Evolutionary conservation across 2,113 vertebrate genomes (phyloP).

Genomic region (Onychostoma macrolepis): DNA sequence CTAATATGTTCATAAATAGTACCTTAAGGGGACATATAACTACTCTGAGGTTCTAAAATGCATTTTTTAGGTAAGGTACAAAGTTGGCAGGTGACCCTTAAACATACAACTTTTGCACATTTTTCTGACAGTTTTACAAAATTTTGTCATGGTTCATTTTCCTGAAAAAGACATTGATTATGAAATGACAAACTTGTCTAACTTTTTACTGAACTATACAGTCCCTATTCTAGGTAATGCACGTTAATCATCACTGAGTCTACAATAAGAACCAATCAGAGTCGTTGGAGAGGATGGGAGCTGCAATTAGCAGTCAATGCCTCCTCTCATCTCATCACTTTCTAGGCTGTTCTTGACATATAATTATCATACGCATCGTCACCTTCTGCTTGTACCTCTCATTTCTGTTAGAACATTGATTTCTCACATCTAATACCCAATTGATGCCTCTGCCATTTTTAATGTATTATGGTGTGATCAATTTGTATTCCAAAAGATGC

Average conservation of each 20-base stretch:
- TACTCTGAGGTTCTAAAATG: not conserved
- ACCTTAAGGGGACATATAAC: not conserved
- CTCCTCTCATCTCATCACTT: not conserved
- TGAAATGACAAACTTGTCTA: not conserved
- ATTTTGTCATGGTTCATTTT: not conserved
- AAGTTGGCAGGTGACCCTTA: not conserved
- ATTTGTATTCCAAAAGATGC: slow-evolving; percentile 12
- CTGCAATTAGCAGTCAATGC: slow-evolving; percentile 10
- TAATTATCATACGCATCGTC: not conserved
- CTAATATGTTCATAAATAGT: not conserved
- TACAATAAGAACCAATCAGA: slow-evolving; percentile 8
- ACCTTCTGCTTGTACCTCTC: not conserved
- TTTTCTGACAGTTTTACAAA: not conserved
- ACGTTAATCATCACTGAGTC: not conserved
- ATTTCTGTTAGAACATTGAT: slow-evolving; percentile 12
- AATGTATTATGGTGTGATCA: not conserved
- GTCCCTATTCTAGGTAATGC: not conserved
- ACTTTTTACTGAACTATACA: not conserved
- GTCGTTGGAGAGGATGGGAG: not conserved
- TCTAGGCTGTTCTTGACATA: not conserved
- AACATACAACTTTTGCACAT: not conserved
- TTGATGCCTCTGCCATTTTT: not conserved
- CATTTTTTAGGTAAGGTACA: not conserved
- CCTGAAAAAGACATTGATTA: slow-evolving; percentile 1
- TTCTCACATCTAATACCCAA: not conserved